These are phyloP conservation scores for Parelbella ahira DNA, from an alignment of 2,888 invertebrate genomes.

Conservation along the genomic window DNA sequence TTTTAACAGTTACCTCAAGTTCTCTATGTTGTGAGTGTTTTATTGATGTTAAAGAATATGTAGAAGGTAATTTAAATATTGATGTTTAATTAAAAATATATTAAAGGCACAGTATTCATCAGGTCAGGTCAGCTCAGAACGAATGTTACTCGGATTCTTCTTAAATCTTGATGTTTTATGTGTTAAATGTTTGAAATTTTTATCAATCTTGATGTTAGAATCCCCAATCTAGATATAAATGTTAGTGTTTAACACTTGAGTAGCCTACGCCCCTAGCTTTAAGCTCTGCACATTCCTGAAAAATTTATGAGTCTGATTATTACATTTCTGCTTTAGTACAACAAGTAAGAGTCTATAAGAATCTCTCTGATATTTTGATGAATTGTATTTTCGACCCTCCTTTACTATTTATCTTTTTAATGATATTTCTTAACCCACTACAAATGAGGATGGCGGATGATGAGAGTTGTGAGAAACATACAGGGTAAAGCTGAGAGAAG, in stretches of 20 bases:
- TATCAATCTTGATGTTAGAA: conserved; percentile 50
- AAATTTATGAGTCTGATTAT: conserved; percentile 71
- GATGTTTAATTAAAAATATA: conserved; percentile 26
- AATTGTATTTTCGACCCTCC: conserved; percentile 76
- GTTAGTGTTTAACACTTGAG: conserved; percentile 58
- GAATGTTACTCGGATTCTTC: conserved; percentile 68
- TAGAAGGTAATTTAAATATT: conserved; percentile 19
- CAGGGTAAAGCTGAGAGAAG: conserved; percentile 66
- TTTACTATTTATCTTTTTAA: conserved; percentile 60
- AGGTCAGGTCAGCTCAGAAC: conserved; percentile 79
- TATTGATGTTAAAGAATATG: conserved; percentile 17
- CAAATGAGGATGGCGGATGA: conserved; percentile 43
- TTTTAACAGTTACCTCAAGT: conserved; percentile 11
- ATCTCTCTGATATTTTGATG: conserved; percentile 73
- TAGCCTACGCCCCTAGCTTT: conserved; percentile 55
- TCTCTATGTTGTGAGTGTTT: conserved; percentile 9
- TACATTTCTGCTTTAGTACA: conserved; percentile 73
- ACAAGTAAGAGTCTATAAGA: conserved; percentile 65
- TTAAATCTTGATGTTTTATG: conserved; percentile 60
- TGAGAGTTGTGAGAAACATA: conserved; percentile 64
- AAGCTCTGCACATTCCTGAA: conserved; percentile 76
- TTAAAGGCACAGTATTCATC: conserved; percentile 73
- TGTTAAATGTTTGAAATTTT: conserved; percentile 50
- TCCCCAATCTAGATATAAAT: conserved; percentile 47
- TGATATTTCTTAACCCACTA: conserved; percentile 66